Base-by-base conservation (phyloP, 2,113 vertebrate species). In the Lasiurus cinereus region DNA sequence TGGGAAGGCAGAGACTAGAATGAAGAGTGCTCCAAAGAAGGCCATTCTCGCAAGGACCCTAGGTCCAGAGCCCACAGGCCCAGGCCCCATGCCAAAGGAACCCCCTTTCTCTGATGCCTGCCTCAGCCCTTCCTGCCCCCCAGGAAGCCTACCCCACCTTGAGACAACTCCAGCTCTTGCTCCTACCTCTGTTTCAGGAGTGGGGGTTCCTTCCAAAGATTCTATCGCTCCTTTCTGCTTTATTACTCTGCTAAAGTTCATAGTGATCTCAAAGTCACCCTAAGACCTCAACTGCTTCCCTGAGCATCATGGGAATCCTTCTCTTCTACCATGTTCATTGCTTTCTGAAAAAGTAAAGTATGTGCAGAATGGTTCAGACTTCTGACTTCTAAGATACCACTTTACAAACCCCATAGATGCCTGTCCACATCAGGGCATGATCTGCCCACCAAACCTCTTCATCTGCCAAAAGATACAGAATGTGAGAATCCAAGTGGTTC, bases 401-500 rank as follows among this genome's bases (percentile, higher is more conserved):
- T 64, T 83, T 46, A 74, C 33, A 79, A 66, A 84, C 33, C n/a
- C 64, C 21, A 64, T n/a, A 79, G 74, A 67, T 9, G 14, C 74
- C 50, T 9, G 54, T 62, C 84, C 36, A 31, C 18, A n/a, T 15
- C 24, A 67, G 46, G 31, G 13, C 4, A 0, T 5, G 22, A 78
- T 16, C 80, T 88, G 52, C 76, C 64, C 67, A 64, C 43, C 69
- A 93, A 76, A 73, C 76, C 80, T 70, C n/a, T 90, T 84, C 50
- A 13, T 10, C 29, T 66, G 66, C 43, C 70, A 94, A 99, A 99
- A 99, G 99, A 99, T 99, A 99, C 99, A 99, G 97, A 95, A 99
- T 98, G 77, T 99, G 99, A 52, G 99, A 99, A 97, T 99, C 99
- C 54, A 98, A 97, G 97, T 99, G 98, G 96, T 98, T 99, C 90